Base-by-base conservation (phyloP, 2,797 vertebrate species). In the Okamejei kenojei region DNA sequence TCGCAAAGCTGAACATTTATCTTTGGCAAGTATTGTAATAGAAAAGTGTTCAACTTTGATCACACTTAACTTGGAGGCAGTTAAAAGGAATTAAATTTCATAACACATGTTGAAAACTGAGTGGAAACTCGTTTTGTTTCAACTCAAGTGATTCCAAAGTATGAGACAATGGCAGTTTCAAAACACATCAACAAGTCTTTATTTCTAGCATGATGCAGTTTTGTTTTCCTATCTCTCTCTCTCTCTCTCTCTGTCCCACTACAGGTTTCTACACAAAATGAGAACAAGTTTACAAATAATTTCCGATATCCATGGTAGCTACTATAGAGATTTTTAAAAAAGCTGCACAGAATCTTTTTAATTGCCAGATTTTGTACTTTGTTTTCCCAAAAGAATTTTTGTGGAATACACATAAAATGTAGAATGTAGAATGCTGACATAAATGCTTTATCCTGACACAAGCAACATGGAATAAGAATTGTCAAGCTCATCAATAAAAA, bases 21-120 rank as follows among this genome's bases (percentile, higher is more conserved):
- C 38, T 63, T 29, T 7, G 81, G 11, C 54, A 86, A 86, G n/a
- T 58, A 90, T 35, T 35, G 15, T 7, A 21, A 90, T 15, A 35
- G 63, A 35, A 17, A 90, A 90, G 32, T 90, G n/a, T n/a, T 68
- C 65, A 71, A 90, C n/a, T 90, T 90, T 90, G 13, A 68, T 35
- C 35, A 32, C 29, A 35, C 26, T 61, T 8, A 84, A 54, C 84
- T 71, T 68, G 86, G 86, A 11, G 7, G 19, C 65, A 90, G 29
- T 90, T 90, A 1, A 35, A 90, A 65, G 86, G 32, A 71, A 90
- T 32, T 10, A 71, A 32, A 90, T 68, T 32, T 90, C 26, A 82
- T 82, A 26, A 21, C n/a, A 35, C n/a, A 71, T 90, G 65, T 65
- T 90, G 21, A 82, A 35, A 90, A 10, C 63, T 35, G 63, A 71